Evolutionary conservation across 2,888 invertebrate species (phyloP), one percentile per base, ranked within the genome.

Genomic region (Adineta ricciae): DNA sequence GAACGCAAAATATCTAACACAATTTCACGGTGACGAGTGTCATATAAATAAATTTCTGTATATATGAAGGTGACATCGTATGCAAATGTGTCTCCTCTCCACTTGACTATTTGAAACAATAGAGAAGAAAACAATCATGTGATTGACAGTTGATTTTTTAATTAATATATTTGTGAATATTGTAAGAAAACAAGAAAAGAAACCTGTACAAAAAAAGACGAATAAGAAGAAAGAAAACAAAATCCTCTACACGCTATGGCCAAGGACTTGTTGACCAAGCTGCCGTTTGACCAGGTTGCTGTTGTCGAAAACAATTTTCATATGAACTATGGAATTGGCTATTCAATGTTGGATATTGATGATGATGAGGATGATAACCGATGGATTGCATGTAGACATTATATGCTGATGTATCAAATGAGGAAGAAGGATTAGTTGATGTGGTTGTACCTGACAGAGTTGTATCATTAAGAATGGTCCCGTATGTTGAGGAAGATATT

Each of bases 331-430:
- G 78, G 41, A 78, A 78, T 78, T 78, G 41, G 8, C 41, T 14
- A 78, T 78, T 38, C 11, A 41, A 78, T 41, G 78, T 41, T 78
- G 78, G 78, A 78, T 78, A 78, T 41, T 78, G 78, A 78, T 78
- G 38, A 64, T 64, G 64, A 32, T 64, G 64, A 64, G 11, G 64
- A 64, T 64, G 64, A 64, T 64, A 64, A 78, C 78, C 41, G n/a
- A 78, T 78, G 0, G 78, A 78, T 78, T 38, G 41, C 78, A 78
- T 78, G n/a, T 78, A 78, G 14, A 41, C 78, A 78, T 78, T 78
- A 19, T 78, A 78, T 41, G 78, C 78, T 41, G n/a, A 41, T 41
- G 38, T 21, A 78, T 78, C 38, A 41, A 78, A 78, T n/a, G 38
- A 24, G 24, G 41, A 78, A 41, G 41, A 9, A 8, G 78, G 14